These are phyloP conservation scores for Clavelina lepadiformis DNA, from an alignment of 23 tunicate genomes.

Conservation along the genomic window DNA sequence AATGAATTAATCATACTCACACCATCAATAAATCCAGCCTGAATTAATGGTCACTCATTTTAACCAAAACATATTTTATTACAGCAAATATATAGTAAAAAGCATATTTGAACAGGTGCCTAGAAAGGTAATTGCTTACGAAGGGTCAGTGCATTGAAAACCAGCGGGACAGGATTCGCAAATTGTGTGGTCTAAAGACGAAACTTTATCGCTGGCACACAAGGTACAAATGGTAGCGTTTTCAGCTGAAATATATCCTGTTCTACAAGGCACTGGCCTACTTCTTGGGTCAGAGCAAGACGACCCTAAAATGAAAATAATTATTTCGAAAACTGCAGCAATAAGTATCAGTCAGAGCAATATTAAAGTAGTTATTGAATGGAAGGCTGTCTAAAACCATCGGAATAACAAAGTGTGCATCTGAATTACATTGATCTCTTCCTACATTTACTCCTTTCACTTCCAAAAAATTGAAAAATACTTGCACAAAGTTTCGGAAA, in stretches of 20 bases:
- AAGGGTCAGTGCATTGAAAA: constrained; percentile 25
- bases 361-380: not conserved
- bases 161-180: constrained; percentile 90
- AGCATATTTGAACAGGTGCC: no score
- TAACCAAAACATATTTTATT: no score
- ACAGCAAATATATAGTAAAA: no score
- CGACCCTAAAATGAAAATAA: constrained; percentile 34
- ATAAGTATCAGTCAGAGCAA: not conserved
- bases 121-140: no score
- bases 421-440: no score
- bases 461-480: not conserved
- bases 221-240: constrained; percentile 28
- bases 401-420: no score
- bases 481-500: no score
- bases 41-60: no score
- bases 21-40: no score
- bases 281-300: constrained; percentile 36
- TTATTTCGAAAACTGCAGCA: not conserved
- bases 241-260: constrained; percentile 39
- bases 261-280: constrained; percentile 40
- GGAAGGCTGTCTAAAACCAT: no score
- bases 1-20: no score
- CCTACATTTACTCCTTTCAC: no score
- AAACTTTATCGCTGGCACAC: constrained; percentile 38
- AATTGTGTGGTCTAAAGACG: constrained; percentile 21